Conservation (phyloP, 2,888 invertebrate species). For the Tethea ocularis region DNA sequence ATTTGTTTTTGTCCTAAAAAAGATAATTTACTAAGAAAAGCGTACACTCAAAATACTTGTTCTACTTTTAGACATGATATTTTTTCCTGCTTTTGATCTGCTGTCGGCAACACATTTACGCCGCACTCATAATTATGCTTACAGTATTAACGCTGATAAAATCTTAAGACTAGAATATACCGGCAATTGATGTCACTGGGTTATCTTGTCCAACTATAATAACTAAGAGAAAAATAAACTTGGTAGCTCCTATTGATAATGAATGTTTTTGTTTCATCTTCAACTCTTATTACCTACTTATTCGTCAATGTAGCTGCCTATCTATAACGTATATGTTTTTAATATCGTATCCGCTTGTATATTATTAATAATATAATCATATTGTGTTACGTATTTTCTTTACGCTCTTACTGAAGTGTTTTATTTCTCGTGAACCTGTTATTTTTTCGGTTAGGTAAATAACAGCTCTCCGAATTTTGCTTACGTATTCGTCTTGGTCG, state of each 20-base stretch:
- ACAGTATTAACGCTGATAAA: constrained; percentile 21
- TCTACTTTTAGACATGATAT: not conserved
- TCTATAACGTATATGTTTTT: not conserved
- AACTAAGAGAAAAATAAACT: constrained; percentile 28
- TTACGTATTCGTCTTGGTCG: constrained; percentile 35
- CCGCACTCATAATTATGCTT: constrained; percentile 9
- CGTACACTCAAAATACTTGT: not conserved
- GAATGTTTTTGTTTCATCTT: constrained; percentile 1
- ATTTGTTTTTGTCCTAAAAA: too few relatives aligned
- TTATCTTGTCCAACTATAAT: constrained; percentile 37
- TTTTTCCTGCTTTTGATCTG: constrained; percentile 5
- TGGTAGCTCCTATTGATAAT: constrained; percentile 8
- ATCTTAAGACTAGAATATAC: constrained; percentile 30
- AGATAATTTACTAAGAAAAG: not conserved
- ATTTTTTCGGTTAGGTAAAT: not conserved
- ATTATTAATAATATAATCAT: not conserved
- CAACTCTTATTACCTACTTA: constrained; percentile 7
- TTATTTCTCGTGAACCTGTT: not conserved
- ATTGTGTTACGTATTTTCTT: not conserved
- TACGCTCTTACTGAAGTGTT: constrained; percentile 4
- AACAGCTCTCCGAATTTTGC: constrained; percentile 32
- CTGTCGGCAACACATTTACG: not conserved
- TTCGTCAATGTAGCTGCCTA: not conserved
- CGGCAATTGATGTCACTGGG: constrained; percentile 35
- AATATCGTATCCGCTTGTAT: not conserved